phyloP scores from a whole-genome alignment of 2,888 invertebrate species.

The Craniophora ligustri region DNA sequence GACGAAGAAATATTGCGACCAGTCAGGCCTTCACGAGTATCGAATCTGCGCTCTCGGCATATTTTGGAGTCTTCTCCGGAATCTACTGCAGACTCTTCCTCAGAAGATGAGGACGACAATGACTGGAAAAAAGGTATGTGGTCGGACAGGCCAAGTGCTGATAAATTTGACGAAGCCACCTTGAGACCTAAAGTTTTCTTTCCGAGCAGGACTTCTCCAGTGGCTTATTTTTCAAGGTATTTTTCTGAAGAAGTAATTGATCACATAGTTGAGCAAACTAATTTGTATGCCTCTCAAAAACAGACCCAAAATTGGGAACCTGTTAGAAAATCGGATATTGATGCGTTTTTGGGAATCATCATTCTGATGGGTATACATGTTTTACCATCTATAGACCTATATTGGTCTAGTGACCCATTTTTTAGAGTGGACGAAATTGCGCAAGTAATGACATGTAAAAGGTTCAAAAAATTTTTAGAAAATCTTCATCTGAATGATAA shows the following conservation, averaged over 20 bases:
- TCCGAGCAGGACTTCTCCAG: slow-evolving; percentile 15
- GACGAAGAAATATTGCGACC: slow-evolving; percentile 15
- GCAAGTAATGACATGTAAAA: slow-evolving; percentile 24
- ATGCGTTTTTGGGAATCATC: slow-evolving; percentile 44
- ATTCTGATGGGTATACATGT: slow-evolving; percentile 40
- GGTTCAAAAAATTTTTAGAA: slow-evolving; percentile 27
- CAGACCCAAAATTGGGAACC: slow-evolving; percentile 16
- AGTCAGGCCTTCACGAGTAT: slow-evolving; percentile 13
- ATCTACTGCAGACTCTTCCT: too few species aligned
- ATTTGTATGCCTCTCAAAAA: slow-evolving; percentile 31
- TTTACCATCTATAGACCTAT: slow-evolving; percentile 36
- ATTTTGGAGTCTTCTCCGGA: slow-evolving; percentile 14
- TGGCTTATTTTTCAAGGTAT: slow-evolving; percentile 7
- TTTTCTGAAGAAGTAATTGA: slow-evolving; percentile 28
- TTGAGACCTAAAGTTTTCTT: slow-evolving; percentile 16
- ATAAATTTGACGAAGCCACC: slow-evolving; percentile 21
- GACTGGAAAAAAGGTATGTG: slow-evolving; percentile 15
- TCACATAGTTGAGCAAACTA: slow-evolving; percentile 34
- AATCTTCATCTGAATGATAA: slow-evolving; percentile 32
- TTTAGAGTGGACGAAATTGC: slow-evolving; percentile 33
- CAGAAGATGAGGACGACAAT: slow-evolving; percentile 14
- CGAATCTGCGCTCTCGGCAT: slow-evolving; percentile 1
- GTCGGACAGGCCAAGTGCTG: slow-evolving; percentile 15
- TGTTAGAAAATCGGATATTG: slow-evolving; percentile 19
- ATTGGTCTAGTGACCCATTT: slow-evolving; percentile 41